Evolutionary conservation across 1,140 invertebrate species (phyloP), one percentile per base, ranked within the genome.

Genomic region (Brevipalpus yothersi): DNA sequence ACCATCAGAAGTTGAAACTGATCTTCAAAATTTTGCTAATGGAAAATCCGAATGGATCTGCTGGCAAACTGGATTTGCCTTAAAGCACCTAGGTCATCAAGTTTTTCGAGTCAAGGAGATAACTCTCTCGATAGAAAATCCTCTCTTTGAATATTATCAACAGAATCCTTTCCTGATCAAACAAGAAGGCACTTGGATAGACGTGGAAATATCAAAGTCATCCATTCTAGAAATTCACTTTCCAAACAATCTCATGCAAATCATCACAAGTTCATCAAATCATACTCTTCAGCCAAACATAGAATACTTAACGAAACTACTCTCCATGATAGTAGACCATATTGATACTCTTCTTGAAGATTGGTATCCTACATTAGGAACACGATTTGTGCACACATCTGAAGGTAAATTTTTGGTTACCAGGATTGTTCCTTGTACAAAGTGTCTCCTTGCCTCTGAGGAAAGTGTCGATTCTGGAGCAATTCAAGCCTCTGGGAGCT

Each of bases 271-370:
- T 51, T 51, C 49, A n/a, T 2, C 13, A n/a, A 56, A 72, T 81
- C 58, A 53, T 55, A 58, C 42, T 13, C 39, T 63, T 54, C 83
- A 83, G 67, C 85, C 78, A 53, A 81, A 78, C 60, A 76, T 80
- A 47, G 82, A 83, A 72, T 80, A 79, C 63, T 78, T 87, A 58
- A 81, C 91, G 0, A 85, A 89, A 67, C 69, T 98, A 15, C 69
- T 97, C 53, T 84, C 91, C 0, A 71, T 93, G 17, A 79, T 89
- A n/a, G 87, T 95, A 0, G 90, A 95, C 70, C 90, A 96, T 69
- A 87, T 98, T 65, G 94, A 99, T 70, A 83, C 91, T 56, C 72
- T 99, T 23, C 72, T 98, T 0, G 94, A 98, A 71, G 94, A 98
- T 71, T 98, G 94, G 93, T 96, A 93, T 73, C 91, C 91, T 0